phyloP scores from a whole-genome alignment of 2,797 vertebrate genomes.

The Sebastiscus tertius region DNA sequence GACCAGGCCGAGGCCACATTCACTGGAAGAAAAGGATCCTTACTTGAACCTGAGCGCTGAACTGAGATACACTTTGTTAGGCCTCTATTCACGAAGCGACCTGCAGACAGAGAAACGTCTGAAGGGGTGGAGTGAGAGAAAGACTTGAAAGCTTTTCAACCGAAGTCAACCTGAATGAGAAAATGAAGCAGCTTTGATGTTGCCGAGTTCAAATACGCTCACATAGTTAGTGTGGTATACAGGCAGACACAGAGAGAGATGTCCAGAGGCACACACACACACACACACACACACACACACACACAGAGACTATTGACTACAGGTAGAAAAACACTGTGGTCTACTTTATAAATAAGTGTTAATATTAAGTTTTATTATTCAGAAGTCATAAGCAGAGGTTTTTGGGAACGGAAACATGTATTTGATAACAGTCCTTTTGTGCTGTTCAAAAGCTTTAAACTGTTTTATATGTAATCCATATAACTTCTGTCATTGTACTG shows the following conservation, averaged over 20 bases:
- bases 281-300: background rate
- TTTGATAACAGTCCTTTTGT: background rate
- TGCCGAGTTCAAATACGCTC: slow-evolving; percentile 28
- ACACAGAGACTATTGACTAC: slow-evolving; percentile 1
- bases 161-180: slow-evolving; percentile 46
- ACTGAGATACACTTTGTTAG: slow-evolving; percentile 21
- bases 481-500: background rate
- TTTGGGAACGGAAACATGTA: background rate
- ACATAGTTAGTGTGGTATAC: slow-evolving; percentile 30
- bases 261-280: slow-evolving; percentile 13
- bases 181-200: slow-evolving; percentile 58
- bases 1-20: background rate
- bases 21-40: slow-evolving; percentile 14
- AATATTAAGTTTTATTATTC: background rate
- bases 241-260: slow-evolving; percentile 7
- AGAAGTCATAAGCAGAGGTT: background rate
- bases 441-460: background rate
- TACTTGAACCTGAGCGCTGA: slow-evolving; percentile 6
- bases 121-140: background rate
- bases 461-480: slow-evolving; percentile 8
- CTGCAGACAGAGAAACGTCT: slow-evolving; percentile 20
- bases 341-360: background rate
- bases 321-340: slow-evolving; percentile 3
- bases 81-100: background rate
- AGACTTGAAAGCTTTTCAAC: slow-evolving; percentile 50